Percentiles rank a stretch among this genome's conserved stretches.
phyloP scores from a whole-genome alignment of 2,888 invertebrate genomes.

The Crepidodera aurea region DNA sequence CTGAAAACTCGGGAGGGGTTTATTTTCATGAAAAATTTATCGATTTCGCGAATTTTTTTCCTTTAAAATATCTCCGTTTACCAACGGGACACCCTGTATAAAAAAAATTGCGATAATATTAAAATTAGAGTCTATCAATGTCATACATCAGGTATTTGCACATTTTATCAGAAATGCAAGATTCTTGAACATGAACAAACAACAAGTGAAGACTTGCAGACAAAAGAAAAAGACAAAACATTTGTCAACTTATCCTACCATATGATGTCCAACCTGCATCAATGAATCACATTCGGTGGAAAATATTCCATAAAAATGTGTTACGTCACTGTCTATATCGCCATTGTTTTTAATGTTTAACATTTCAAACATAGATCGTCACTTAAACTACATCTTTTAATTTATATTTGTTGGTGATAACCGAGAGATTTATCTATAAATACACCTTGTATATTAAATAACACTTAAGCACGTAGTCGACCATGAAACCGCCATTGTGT shows the following conservation, averaged over 20 bases:
- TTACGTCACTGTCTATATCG: slow-evolving; percentile 29
- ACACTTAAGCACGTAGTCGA: slow-evolving; percentile 42
- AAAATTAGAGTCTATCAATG: no score
- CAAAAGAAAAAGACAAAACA: slow-evolving; percentile 9
- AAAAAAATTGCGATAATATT: no score
- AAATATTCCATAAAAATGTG: slow-evolving; percentile 31
- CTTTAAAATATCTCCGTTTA: no score
- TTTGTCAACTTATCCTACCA: slow-evolving; percentile 10
- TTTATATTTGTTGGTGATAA: slow-evolving; percentile 45
- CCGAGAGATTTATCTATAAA: slow-evolving; percentile 47
- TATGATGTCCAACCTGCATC: slow-evolving; percentile 17
- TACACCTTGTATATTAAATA: slow-evolving; percentile 42
- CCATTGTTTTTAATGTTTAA: slow-evolving; percentile 35
- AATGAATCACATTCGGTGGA: slow-evolving; percentile 24
- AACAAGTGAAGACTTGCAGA: neutral
- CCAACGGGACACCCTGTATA: no score
- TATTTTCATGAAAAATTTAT: no score
- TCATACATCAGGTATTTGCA: slow-evolving; percentile 1
- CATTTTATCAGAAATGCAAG: neutral
- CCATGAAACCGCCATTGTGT: slow-evolving; percentile 41
- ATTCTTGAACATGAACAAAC: neutral
- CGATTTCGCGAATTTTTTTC: no score
- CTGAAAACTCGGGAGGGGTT: no score
- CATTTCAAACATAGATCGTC: slow-evolving; percentile 48
- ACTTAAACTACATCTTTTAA: slow-evolving; percentile 51